Evolutionary conservation across 2,113 vertebrate species (phyloP).

Genomic region (Rhabdomys dilectus): DNA sequence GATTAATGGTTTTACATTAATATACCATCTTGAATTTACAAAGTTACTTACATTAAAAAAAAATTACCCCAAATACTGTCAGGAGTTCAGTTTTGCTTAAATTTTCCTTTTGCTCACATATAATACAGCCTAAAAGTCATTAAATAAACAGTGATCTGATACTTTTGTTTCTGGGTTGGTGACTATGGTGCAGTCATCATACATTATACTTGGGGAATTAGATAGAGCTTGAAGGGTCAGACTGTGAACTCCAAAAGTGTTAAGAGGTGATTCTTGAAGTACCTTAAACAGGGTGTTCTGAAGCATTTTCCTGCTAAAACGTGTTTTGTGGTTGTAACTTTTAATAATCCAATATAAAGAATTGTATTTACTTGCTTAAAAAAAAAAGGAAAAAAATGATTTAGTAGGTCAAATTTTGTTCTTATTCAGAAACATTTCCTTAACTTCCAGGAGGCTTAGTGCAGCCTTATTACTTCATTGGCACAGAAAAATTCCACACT

Average conservation of each 20-base stretch:
- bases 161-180: not conserved
- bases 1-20: not conserved
- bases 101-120: conserved; percentile 18
- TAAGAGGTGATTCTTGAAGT: not conserved
- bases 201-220: not conserved
- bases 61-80: not conserved
- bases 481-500: not conserved
- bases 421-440: not conserved
- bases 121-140: not conserved
- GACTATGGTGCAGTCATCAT: not conserved
- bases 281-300: not conserved
- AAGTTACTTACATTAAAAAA: not conserved
- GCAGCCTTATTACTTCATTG: not conserved
- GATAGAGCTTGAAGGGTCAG: not conserved
- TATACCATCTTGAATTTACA: not conserved
- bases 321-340: conserved; percentile 31
- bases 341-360: not conserved
- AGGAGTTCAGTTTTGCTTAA: not conserved
- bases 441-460: conserved; percentile 16
- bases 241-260: not conserved
- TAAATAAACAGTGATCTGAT: not conserved
- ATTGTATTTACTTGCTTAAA: not conserved
- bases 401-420: not conserved
- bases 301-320: not conserved
- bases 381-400: not conserved